Conservation (phyloP, 2,113 vertebrate species). For the Amphilophus citrinellus region DNA sequence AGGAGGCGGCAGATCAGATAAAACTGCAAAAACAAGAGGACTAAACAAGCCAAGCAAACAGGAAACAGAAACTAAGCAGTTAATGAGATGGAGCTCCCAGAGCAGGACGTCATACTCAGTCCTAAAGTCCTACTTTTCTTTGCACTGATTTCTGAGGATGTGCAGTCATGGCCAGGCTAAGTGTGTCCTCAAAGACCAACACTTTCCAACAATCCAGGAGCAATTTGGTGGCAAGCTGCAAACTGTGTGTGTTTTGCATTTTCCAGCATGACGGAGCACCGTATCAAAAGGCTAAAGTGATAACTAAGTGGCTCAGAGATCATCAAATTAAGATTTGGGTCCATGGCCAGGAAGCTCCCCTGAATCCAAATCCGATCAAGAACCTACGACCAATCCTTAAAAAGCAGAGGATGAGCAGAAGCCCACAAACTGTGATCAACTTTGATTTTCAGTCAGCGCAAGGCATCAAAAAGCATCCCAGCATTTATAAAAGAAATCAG, state of each 20-base stretch:
- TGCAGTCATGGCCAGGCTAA: background rate
- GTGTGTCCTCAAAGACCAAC: background rate
- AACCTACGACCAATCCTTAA: background rate
- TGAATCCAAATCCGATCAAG: background rate
- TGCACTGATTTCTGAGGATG: background rate
- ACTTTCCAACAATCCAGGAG: background rate
- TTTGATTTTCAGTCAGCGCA: background rate
- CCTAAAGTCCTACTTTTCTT: background rate
- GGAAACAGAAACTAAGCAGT: slow-evolving; percentile 35
- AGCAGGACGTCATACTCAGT: background rate
- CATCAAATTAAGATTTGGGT: background rate
- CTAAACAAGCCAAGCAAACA: slow-evolving; percentile 34
- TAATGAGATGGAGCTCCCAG: background rate
- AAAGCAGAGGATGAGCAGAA: background rate
- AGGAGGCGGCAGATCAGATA: background rate
- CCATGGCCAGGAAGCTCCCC: background rate
- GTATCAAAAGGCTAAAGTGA: background rate
- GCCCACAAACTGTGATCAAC: background rate
- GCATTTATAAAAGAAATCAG: no score
- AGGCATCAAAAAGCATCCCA: no score
- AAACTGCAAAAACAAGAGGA: slow-evolving; percentile 9
- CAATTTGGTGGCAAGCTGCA: rapidly evolving
- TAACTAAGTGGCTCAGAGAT: background rate
- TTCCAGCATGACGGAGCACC: background rate
- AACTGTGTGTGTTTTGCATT: background rate